Base-by-base conservation (phyloP, 1,140 invertebrate genomes). In the Nymphalis io region DNA sequence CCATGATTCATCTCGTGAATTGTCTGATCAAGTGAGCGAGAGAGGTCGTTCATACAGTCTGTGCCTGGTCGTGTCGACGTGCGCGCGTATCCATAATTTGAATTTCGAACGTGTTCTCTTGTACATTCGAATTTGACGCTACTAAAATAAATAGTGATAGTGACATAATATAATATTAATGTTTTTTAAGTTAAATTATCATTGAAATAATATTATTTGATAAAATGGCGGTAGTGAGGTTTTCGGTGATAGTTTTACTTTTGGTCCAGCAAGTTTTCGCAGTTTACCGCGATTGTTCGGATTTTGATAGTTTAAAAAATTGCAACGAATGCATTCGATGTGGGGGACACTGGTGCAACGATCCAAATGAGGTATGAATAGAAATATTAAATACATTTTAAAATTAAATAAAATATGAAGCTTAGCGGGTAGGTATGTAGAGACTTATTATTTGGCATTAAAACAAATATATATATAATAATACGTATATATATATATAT, bases 241-340 rank as follows among this genome's bases (percentile, higher is more conserved):
- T 78, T 71, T 64, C 78, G 68, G 78, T 88, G 78, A 21, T 81
- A 59, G 72, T 84, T 77, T 39, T 76, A 68, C 51, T 75, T 72
- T 78, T 73, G 23, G 51, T 68, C 74, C 68, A 76, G 68, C 68
- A 78, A 70, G 58, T 83, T 83, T 81, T 83, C 62, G 81, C 76
- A 72, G 74, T 66, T 67, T 62, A 75, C 46, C 65, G 77, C 65
- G 70, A 77, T 68, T 85, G 82, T 53, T 66, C 62, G 42, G 73
- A 70, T 63, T 68, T 69, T 61, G 60, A 80, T 20, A 63, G 75
- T 39, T 66, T 81, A 55, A 74, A 66, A 44, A 84, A 78, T 71
- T 90, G 88, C 78, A 73, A 89, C 61, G 81, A 89, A 60, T 90
- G 88, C 71, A 80, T 87, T 60, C 75, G 84, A 78, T 87, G 84